phyloP scores from a whole-genome alignment of 2,113 vertebrate genomes.

The Urocolius indicus region DNA sequence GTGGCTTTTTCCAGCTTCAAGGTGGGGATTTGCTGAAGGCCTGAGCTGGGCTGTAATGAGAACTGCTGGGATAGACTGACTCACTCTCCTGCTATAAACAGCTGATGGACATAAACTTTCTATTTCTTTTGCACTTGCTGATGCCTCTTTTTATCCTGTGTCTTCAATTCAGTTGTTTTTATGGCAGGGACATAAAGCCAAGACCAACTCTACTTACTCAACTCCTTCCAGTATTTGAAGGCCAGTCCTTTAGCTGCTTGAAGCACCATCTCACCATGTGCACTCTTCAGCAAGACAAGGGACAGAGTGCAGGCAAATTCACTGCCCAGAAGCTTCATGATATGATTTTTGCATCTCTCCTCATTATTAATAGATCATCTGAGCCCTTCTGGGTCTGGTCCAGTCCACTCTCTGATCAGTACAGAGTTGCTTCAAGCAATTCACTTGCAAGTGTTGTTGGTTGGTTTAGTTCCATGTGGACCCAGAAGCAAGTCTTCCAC shows the following conservation, averaged over 20 bases:
- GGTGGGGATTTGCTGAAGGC: slow-evolving; percentile 31
- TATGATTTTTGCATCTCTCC: background rate
- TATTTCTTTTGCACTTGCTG: background rate
- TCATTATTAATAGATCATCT: background rate
- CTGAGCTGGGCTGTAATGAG: background rate
- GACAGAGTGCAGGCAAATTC: background rate
- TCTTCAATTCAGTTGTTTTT: background rate
- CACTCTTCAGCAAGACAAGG: background rate
- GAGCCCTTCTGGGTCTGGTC: background rate
- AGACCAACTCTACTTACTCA: background rate
- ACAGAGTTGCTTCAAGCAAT: background rate
- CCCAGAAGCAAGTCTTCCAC: background rate
- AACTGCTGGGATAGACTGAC: background rate
- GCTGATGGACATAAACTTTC: background rate
- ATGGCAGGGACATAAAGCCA: background rate
- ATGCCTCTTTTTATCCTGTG: background rate
- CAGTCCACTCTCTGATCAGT: background rate
- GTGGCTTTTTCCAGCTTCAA: slow-evolving; percentile 33
- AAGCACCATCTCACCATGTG: background rate
- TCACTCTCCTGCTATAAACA: slow-evolving; percentile 1
- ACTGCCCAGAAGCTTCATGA: background rate
- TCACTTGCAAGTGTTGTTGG: background rate
- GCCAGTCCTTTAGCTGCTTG: background rate
- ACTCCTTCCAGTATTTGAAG: background rate
- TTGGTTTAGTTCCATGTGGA: background rate